Evolutionary conservation across 2,113 vertebrate species (phyloP), one percentile per base, ranked within the genome.

Genomic region (Stigmatopora argus): DNA sequence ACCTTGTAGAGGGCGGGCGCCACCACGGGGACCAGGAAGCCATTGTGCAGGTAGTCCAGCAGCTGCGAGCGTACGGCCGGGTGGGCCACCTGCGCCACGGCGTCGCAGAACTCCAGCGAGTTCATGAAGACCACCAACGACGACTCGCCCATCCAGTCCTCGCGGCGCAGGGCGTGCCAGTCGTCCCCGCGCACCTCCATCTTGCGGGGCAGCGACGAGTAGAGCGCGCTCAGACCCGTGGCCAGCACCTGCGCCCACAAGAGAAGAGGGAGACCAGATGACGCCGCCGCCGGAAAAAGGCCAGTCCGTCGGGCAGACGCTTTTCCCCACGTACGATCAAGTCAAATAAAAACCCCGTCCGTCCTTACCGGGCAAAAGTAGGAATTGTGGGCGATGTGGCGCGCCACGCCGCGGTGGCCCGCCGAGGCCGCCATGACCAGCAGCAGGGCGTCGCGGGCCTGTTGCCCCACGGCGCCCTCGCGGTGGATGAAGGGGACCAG

Each of bases 31-130:
- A 99, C 93, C 0, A 99, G 90, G 87, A 99, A 99, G 55, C 96
- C 96, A 0, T 95, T 96, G 85, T 99, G 95, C 67, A 98, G 92
- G 21, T 98, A 98, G 78, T 98, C 94, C 65, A 98, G 92, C 71
- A 99, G 87, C 89, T 98, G 96, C 73, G 90, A 92, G 86, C 94
- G 94, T 62, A 99, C 96, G 62, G 95, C 80, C 0, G 94, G 94
- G 71, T 98, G 96, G 44, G 94, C 92, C 0, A 99, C 95, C 92
- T 99, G 96, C 69, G 96, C 93, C 68, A 99, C 95, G 0, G 96
- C 96, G 0, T 98, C 98, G 85, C 96, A 99, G 90, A 99, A 99
- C 82, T 99, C 96, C 0, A 98, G 87, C 0, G 95, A 97, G 89
- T 95, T 99, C 95, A 99, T 98, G 85, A 99, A 99, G 18, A 98